phyloP scores from a whole-genome alignment of 1,140 invertebrate genomes.

The Gerris buenoi region DNA sequence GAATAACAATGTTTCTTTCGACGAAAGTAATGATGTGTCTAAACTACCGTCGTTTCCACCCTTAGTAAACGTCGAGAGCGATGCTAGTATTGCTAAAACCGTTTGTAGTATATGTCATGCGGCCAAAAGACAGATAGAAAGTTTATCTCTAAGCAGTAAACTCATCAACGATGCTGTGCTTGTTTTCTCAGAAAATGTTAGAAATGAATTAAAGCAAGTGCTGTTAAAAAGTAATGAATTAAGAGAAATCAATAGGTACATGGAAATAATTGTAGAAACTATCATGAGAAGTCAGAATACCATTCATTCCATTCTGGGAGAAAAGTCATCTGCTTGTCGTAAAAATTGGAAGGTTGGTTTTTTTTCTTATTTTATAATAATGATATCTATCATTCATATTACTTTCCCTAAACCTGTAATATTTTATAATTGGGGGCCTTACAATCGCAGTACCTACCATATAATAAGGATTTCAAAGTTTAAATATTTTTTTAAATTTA shows the following conservation, averaged over 20 bases:
- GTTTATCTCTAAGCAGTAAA: constrained; percentile 42
- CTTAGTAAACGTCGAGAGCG: constrained; percentile 68
- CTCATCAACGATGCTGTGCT: constrained; percentile 48
- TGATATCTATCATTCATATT: too few species aligned
- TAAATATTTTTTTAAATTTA: too few species aligned
- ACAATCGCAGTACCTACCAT: too few species aligned
- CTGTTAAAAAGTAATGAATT: constrained; percentile 34
- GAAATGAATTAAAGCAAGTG: constrained; percentile 35
- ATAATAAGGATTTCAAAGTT: too few species aligned
- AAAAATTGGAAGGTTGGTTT: constrained; percentile 39
- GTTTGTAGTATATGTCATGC: constrained; percentile 75
- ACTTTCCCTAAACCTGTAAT: too few species aligned
- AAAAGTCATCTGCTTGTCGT: constrained; percentile 15
- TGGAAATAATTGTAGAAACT: constrained; percentile 31
- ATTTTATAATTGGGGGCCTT: too few species aligned
- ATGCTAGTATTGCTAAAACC: constrained; percentile 75
- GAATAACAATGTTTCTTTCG: constrained; percentile 58
- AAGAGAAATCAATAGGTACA: constrained; percentile 33
- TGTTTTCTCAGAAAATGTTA: constrained; percentile 43
- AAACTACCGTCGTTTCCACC: constrained; percentile 72
- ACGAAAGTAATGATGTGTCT: constrained; percentile 46
- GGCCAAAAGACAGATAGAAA: constrained; percentile 62
- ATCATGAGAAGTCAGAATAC: constrained; percentile 20
- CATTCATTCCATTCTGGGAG: constrained; percentile 20
- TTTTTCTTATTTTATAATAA: too few species aligned